These are phyloP conservation scores for Pseudomyrmex flavicornis DNA, from an alignment of 1,140 invertebrate genomes.

Conservation along the genomic window DNA sequence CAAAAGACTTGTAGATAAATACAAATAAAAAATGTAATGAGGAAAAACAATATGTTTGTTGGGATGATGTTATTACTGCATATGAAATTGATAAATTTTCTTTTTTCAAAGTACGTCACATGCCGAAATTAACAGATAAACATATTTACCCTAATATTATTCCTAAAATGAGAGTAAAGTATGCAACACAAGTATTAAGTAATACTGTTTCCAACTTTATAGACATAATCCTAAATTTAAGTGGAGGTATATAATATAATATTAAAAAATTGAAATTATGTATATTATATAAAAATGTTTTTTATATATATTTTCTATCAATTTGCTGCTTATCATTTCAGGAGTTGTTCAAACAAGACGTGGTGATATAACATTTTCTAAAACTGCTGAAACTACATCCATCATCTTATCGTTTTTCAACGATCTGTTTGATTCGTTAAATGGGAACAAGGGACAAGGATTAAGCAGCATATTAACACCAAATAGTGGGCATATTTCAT, in stretches of 20 bases:
- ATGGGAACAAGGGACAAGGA: neutral
- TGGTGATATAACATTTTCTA: neutral
- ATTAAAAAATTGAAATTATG: neutral
- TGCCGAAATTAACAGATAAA: neutral
- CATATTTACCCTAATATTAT: neutral
- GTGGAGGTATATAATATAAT: neutral
- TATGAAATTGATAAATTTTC: neutral
- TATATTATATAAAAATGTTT: neutral
- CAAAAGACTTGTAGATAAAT: neutral
- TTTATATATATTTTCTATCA: neutral
- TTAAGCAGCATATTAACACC: neutral
- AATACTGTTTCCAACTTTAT: slow-evolving; percentile 4
- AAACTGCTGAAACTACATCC: neutral
- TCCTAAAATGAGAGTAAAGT: slow-evolving; percentile 15
- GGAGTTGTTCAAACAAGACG: neutral
- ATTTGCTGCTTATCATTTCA: neutral
- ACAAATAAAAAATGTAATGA: neutral
- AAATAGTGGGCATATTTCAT: neutral
- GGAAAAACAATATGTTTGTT: neutral
- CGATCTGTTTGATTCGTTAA: slow-evolving; percentile 16
- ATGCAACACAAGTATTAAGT: neutral
- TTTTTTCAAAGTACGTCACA: neutral
- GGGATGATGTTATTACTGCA: neutral
- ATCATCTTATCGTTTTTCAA: neutral
- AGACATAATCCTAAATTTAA: slow-evolving; percentile 9